Base-by-base conservation (phyloP, 2,888 invertebrate genomes). In the Mythimna lalbum region DNA sequence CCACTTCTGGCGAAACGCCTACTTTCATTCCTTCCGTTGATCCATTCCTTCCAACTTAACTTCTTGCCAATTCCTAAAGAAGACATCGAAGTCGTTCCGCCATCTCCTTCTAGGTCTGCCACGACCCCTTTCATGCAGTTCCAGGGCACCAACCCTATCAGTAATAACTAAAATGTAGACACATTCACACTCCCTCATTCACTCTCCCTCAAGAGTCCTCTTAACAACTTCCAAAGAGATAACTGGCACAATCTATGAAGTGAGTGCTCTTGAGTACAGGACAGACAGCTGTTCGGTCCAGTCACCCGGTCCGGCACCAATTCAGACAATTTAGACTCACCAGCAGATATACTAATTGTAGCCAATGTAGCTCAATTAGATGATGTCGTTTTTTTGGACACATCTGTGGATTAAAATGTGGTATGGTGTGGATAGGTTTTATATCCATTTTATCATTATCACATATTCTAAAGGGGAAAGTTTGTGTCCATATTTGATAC, bases 311-410 rank as follows among this genome's bases (percentile, higher is more conserved):
- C 85, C 83, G 79, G 81, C 82, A 80, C 82, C 91, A 93, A 94
- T 93, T 94, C 87, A 91, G 86, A 74, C 93, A 91, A 94, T 93
- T 93, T 92, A 93, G 83, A 82, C 84, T 82, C 39, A 62, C 75
- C 67, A 78, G 81, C 12, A 75, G 85, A 76, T 68, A 84, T 76
- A 88, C 86, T 93, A 94, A 93, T 93, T 94, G 91, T 86, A 66
- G 39, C 80, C 93, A 93, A 94, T 93, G 85, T 88, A 87, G 84
- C 79, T 84, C 91, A 91, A 92, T 92, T 92, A 90, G 62, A 65
- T 70, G 65, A 36, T 56, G 62, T 73, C 1, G n/a, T 80, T 85
- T 83, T n/a, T 81, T 81, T 67, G 73, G 63, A 68, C 72, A 68
- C 62, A 52, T 27, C 50, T 65, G 61, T 39, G 47, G 55, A 64